phyloP scores from a whole-genome alignment of 2,888 invertebrate species.

The Lamellibrachia satsuma region DNA sequence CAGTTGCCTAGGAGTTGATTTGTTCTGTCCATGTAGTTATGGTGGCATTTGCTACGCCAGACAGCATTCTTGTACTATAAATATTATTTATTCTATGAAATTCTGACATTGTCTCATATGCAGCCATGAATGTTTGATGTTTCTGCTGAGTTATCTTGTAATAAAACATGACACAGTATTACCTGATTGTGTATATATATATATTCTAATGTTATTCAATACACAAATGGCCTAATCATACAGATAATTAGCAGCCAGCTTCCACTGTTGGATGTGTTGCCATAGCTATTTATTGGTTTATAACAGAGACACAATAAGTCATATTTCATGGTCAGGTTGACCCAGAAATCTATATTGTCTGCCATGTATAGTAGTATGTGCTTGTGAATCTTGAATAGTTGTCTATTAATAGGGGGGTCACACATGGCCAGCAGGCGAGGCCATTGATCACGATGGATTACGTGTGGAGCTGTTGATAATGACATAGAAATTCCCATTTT shows the following conservation, averaged over 20 bases:
- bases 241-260: neutral
- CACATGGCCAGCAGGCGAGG: no score
- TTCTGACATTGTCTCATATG: neutral
- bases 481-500: no score
- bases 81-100: neutral
- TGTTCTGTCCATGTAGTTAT: neutral
- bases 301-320: neutral
- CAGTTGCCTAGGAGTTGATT: neutral
- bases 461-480: no score
- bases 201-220: neutral
- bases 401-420: neutral
- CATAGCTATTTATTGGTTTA: neutral
- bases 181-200: neutral
- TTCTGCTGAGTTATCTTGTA: neutral
- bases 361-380: neutral
- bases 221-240: neutral
- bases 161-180: slow-evolving; percentile 3
- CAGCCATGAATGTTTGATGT: neutral
- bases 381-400: neutral
- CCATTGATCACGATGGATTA: no score
- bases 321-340: neutral
- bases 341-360: neutral
- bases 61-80: neutral
- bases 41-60: neutral
- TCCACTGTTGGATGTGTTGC: neutral